Conservation (phyloP, 92 coral and sea anemone species). For the Porites cylindrica region DNA sequence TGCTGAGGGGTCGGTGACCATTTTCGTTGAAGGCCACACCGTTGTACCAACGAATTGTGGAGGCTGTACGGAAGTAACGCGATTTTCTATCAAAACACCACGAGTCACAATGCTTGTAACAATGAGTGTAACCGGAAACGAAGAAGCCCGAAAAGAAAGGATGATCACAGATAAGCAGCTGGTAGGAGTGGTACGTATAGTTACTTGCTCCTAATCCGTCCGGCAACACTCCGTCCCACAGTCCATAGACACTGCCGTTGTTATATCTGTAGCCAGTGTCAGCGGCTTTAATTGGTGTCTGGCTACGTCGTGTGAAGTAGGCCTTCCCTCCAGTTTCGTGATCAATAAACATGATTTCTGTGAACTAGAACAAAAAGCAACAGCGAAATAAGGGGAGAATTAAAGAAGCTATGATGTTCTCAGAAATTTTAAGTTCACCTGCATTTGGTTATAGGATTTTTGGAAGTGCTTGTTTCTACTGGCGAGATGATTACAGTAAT, state of each 20-base stretch:
- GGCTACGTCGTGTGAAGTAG: conserved; percentile 20
- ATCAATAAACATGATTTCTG: conserved; percentile 20
- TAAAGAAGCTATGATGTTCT: no score
- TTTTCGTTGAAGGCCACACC: conserved; percentile 63
- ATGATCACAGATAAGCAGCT: conserved; percentile 28
- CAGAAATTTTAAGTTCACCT: no score
- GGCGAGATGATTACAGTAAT: no score
- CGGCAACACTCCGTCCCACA: conserved; percentile 29
- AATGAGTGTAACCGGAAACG: conserved; percentile 43
- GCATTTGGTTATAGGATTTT: no score
- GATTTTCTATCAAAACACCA: conserved; percentile 36
- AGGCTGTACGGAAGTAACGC: conserved; percentile 54
- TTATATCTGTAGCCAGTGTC: background rate
- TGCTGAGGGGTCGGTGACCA: conserved; percentile 18
- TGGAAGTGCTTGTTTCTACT: no score
- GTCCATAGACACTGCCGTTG: background rate
- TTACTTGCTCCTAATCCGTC: conserved; percentile 6
- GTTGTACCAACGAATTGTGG: background rate
- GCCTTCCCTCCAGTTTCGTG: conserved; percentile 26
- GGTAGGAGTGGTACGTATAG: background rate
- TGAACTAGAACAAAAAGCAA: background rate
- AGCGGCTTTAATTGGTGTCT: background rate
- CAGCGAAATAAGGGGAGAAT: background rate
- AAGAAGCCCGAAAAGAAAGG: conserved; percentile 27
- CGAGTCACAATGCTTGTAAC: conserved; percentile 12